phyloP scores from a whole-genome alignment of 2,797 vertebrate species.

The Cichlasoma orientale region DNA sequence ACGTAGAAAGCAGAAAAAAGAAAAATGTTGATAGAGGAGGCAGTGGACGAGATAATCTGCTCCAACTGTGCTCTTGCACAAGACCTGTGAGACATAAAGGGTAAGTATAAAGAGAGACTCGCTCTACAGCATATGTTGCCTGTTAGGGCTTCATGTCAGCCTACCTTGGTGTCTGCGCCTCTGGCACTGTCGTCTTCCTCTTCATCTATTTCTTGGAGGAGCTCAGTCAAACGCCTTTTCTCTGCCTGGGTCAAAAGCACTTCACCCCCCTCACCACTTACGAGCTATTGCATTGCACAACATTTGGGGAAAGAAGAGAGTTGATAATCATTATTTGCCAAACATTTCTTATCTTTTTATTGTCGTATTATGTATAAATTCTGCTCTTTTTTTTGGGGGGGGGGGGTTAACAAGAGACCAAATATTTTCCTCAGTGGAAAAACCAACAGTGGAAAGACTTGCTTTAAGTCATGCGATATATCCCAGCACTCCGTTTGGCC shows the following conservation, averaged over 20 bases:
- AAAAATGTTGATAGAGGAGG: neutral
- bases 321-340: constrained; percentile 16
- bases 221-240: constrained; percentile 84
- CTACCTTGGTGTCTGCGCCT: constrained; percentile 80
- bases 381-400: neutral
- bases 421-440: constrained; percentile 49
- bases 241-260: constrained; percentile 84
- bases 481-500: constrained; percentile 38
- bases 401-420: constrained; percentile 17
- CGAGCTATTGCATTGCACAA: constrained; percentile 80
- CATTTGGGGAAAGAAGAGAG: constrained; percentile 1
- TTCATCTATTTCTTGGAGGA: constrained; percentile 83
- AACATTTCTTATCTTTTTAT: constrained; percentile 2
- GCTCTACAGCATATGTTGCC: constrained; percentile 55
- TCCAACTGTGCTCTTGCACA: neutral
- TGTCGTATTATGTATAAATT: neutral
- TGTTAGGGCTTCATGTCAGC: constrained; percentile 55
- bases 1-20: neutral
- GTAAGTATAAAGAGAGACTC: constrained; percentile 34
- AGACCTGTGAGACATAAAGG: constrained; percentile 18
- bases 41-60: constrained; percentile 7
- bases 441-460: constrained; percentile 38
- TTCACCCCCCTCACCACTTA: constrained; percentile 76
- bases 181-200: constrained; percentile 67
- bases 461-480: constrained; percentile 44